phyloP scores from a whole-genome alignment of 1,140 invertebrate genomes.

The Triops cancriformis region DNA sequence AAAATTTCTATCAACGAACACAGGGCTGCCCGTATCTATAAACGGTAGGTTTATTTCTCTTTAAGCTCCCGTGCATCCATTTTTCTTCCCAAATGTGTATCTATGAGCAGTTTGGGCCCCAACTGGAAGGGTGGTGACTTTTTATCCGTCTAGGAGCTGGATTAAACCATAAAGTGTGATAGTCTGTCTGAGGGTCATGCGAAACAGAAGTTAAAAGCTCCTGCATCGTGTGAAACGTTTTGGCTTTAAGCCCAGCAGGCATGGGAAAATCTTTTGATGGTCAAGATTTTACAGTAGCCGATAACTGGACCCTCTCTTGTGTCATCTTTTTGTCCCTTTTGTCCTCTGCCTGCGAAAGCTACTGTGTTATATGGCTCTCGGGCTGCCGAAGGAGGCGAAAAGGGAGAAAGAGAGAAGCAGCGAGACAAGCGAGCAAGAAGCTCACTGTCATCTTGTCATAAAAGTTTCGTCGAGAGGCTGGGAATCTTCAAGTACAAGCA shows the following conservation, averaged over 20 bases:
- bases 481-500: neutral
- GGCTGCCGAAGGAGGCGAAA: neutral
- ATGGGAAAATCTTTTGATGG: neutral
- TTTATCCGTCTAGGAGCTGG: neutral
- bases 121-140: neutral
- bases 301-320: neutral
- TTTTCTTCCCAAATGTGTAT: too few species aligned
- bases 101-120: too few species aligned
- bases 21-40: too few species aligned
- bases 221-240: neutral
- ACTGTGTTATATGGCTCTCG: neutral
- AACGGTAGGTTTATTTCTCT: too few species aligned
- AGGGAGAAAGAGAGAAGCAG: neutral
- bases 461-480: neutral
- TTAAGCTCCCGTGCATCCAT: too few species aligned
- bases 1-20: too few species aligned
- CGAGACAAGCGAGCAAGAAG: neutral
- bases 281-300: slow-evolving; percentile 8
- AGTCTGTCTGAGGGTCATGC: slow-evolving; percentile 1
- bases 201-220: slow-evolving; percentile 12
- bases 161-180: slow-evolving; percentile 7
- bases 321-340: neutral
- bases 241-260: neutral
- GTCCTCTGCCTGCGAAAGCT: neutral
- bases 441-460: slow-evolving; percentile 9